phyloP scores from a whole-genome alignment of 2,888 invertebrate species.

The Coenonympha arcania region DNA sequence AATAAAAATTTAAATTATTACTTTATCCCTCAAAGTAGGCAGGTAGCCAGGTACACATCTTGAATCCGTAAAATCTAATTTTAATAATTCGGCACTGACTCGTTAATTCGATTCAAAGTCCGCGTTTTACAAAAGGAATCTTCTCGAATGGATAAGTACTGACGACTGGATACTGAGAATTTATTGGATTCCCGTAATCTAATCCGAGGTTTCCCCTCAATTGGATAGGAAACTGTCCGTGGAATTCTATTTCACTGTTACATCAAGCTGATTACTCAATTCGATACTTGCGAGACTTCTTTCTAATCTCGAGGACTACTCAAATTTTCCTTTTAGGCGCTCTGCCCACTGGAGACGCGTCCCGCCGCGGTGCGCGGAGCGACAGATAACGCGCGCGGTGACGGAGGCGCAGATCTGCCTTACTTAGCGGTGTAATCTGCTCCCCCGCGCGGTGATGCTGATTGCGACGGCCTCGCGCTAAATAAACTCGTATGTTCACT shows the following conservation, averaged over 20 bases:
- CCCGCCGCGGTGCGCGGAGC: too few species aligned
- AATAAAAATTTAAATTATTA: too few species aligned
- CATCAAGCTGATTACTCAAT: slow-evolving; percentile 4
- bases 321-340: too few species aligned
- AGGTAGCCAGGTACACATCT: neutral
- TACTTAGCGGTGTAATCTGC: too few species aligned
- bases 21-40: too few species aligned
- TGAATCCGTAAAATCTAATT: neutral
- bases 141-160: too few species aligned
- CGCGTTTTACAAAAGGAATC: neutral
- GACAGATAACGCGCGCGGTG: too few species aligned
- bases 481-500: too few species aligned
- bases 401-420: too few species aligned
- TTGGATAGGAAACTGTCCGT: slow-evolving; percentile 8
- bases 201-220: slow-evolving; percentile 12
- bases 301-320: neutral
- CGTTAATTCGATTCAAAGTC: neutral
- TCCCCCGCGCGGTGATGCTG: too few species aligned
- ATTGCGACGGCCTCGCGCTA: too few species aligned
- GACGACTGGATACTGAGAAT: neutral
- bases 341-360: too few species aligned
- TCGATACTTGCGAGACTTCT: neutral
- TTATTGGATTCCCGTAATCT: slow-evolving; percentile 22
- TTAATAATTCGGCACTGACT: neutral
- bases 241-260: neutral